Percentiles rank a stretch among this genome's conserved stretches.
phyloP scores from a whole-genome alignment of 2,888 invertebrate species.

The Dryobota labecula region DNA sequence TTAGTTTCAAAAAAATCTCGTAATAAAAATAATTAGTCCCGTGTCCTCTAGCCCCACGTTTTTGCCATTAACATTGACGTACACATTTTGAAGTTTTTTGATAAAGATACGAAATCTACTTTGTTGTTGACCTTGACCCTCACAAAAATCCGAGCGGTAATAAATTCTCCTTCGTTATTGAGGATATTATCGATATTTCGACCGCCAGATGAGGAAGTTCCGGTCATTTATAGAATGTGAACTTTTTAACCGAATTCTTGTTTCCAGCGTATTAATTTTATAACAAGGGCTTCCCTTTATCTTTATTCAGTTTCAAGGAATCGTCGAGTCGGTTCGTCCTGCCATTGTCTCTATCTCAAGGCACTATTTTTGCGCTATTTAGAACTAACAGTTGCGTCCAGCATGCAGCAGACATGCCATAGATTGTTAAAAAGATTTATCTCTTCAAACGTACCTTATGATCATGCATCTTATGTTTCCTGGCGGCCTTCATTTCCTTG shows the following conservation, averaged over 20 bases:
- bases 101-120: neutral
- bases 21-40: no score
- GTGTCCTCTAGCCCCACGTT: no score
- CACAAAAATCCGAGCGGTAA: neutral
- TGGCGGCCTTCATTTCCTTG: conserved; percentile 92
- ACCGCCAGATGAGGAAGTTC: neutral
- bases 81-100: neutral
- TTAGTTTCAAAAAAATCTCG: no score
- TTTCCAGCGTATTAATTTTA: neutral
- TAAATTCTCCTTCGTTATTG: neutral
- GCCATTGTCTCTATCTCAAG: neutral
- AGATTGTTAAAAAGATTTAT: neutral
- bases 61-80: neutral
- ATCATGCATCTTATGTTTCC: conserved; percentile 90
- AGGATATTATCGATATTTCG: neutral
- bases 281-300: no score
- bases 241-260: neutral
- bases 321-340: neutral
- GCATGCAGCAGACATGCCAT: neutral
- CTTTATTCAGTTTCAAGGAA: neutral
- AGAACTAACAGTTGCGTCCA: neutral
- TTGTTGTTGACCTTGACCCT: conserved; percentile 3
- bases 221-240: neutral
- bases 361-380: neutral
- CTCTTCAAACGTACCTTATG: conserved; percentile 83